Conservation (phyloP, 2,113 vertebrate genomes). For the Gymnorhina tibicen region DNA sequence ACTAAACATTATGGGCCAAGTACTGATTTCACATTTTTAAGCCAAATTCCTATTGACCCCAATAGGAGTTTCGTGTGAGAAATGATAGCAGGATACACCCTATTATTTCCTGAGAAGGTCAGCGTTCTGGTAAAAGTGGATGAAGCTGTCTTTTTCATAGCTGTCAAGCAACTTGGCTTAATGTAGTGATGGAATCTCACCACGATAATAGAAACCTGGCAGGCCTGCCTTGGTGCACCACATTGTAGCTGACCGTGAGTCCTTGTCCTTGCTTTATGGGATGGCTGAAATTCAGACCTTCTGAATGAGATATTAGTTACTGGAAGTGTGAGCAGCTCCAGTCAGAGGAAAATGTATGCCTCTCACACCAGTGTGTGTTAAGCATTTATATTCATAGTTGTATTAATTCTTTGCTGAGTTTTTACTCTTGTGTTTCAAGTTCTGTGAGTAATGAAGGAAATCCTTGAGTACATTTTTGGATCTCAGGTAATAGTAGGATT, state of each 20-base stretch:
- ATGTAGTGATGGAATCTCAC: slow-evolving; percentile 13
- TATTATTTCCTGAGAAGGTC: slow-evolving; percentile 45
- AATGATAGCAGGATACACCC: slow-evolving; percentile 7
- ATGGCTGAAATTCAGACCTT: slow-evolving; percentile 27
- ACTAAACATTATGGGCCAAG: slow-evolving; percentile 36
- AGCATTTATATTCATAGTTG: not conserved
- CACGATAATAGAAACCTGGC: slow-evolving; percentile 15
- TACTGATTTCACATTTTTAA: slow-evolving; percentile 16
- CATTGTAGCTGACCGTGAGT: not conserved
- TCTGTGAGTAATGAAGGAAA: not conserved
- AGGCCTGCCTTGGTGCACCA: not conserved
- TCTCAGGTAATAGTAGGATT: not conserved
- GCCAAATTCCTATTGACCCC: slow-evolving; percentile 37
- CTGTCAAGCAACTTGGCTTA: slow-evolving; percentile 51
- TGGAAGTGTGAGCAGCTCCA: not conserved
- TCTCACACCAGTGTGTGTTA: not conserved
- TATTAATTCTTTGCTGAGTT: not conserved
- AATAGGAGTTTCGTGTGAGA: slow-evolving; percentile 6
- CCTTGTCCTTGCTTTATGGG: slow-evolving; percentile 5
- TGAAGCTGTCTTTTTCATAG: slow-evolving; percentile 57
- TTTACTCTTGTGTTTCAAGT: not conserved
- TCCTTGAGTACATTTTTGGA: not conserved
- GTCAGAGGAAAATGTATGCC: not conserved
- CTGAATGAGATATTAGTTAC: not conserved
- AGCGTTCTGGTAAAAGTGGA: not conserved